Conservation (phyloP, 1,140 invertebrate genomes). For the Chelonus insularis region DNA sequence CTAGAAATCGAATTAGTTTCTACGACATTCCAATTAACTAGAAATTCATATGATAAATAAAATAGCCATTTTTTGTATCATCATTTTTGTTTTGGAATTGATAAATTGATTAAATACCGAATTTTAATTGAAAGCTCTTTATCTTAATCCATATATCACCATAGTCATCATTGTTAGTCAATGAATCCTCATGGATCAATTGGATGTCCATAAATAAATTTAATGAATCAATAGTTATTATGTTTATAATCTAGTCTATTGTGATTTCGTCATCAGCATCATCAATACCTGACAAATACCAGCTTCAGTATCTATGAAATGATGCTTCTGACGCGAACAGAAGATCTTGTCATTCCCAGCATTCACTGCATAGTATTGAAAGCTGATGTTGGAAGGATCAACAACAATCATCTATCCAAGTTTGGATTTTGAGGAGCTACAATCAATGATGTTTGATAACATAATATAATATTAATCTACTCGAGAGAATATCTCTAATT, state of each 20-base stretch:
- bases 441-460: no score
- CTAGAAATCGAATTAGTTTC: constrained; percentile 40
- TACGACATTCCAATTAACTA: constrained; percentile 39
- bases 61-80: background rate
- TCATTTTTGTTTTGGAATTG: no score
- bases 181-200: no score
- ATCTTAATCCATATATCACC: no score
- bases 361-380: background rate
- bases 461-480: no score
- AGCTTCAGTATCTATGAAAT: background rate
- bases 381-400: background rate
- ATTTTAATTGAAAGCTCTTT: no score
- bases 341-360: constrained; percentile 2
- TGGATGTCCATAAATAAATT: no score
- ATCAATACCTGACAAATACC: background rate
- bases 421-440: no score
- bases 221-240: background rate
- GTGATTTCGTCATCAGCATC: constrained; percentile 25
- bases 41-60: constrained; percentile 34
- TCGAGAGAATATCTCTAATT: no score
- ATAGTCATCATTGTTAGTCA: no score
- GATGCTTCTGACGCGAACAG: background rate
- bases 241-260: background rate
- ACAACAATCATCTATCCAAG: no score
- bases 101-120: no score